A percentile compares a stretch with the other conserved stretches of the same genome.
These are phyloP conservation scores for Drosophila planitibia DNA, from an alignment of 2,888 invertebrate genomes.

Conservation along the genomic window DNA sequence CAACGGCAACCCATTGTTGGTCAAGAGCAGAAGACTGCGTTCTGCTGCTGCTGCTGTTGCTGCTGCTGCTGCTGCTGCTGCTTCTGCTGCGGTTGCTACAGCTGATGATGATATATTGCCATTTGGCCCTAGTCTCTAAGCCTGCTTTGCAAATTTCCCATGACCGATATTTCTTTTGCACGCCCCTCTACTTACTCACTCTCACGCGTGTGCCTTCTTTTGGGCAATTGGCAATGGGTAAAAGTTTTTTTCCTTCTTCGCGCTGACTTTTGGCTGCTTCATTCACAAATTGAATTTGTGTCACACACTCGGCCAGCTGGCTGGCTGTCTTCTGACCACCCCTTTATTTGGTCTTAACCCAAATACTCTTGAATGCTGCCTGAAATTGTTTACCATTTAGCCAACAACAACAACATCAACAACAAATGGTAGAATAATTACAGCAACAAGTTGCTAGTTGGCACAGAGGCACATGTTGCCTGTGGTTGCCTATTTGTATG, in stretches of 20 bases:
- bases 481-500: conserved; percentile 17
- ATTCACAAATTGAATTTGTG: conserved; percentile 79
- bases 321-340: conserved; percentile 63
- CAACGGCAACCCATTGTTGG: conserved; percentile 64
- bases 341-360: conserved; percentile 81
- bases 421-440: conserved; percentile 60
- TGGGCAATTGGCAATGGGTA: conserved; percentile 63
- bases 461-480: conserved; percentile 63
- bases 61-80: conserved; percentile 1
- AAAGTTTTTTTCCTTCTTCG: conserved; percentile 36
- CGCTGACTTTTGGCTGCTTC: conserved; percentile 62
- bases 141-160: conserved; percentile 67
- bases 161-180: conserved; percentile 68
- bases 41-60: too few relatives aligned
- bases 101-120: conserved; percentile 62
- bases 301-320: conserved; percentile 59
- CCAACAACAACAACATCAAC: conserved; percentile 51
- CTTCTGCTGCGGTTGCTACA: conserved; percentile 14
- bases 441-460: conserved; percentile 63
- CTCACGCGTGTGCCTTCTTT: conserved; percentile 61
- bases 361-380: conserved; percentile 66
- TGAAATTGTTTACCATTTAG: conserved; percentile 78
- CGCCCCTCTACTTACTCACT: conserved; percentile 6
- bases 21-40: conserved; percentile 37
- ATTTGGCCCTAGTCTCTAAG: conserved; percentile 31